Base-by-base conservation (phyloP, 2,797 vertebrate species). In the Tachyglossus aculeatus region DNA sequence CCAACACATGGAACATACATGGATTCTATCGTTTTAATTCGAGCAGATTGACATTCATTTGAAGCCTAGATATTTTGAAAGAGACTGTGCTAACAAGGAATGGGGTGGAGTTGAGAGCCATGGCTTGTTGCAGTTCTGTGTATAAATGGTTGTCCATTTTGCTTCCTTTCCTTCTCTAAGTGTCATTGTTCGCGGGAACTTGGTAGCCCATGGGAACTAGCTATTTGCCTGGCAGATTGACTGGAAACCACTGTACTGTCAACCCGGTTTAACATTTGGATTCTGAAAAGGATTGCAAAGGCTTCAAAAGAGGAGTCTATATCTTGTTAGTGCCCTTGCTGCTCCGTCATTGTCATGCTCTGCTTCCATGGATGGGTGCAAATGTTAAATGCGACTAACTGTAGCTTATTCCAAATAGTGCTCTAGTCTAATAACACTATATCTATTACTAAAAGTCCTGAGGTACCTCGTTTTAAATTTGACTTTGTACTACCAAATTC, bases 1-100 rank as follows among this genome's bases (percentile, higher is more conserved):
- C 0, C 5, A 76, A 48, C 82, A 83, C 66, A 76, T 82, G 79
- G 61, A 19, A 19, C 84, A 83, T 59, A 16, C 60, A 44, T 14
- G 38, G 31, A 76, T 37, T 67, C 50, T 65, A 0, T 74, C 77
- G 67, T 8, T 41, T 67, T 74, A 66, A 66, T 45, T 31, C 27
- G 65, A 27, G 24, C 37, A 24, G 67, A 80, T 81, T 73, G 50
- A 60, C 41, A 25, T 56, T 19, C 61, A 78, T 82, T 83, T n/a
- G 59, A 81, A 82, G 64, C 37, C 47, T 69, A 39, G 60, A 50
- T 54, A 38, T 47, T 79, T 67, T 81, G 4, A 12, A 77, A 75
- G 21, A 45, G 45, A 29, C 27, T 37, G 31, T 27, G 67, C 44
- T 50, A 29, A 31, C 25, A 24, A 36, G 54, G 56, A 75, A 27